phyloP scores from a whole-genome alignment of 2,888 invertebrate genomes.

The Empis livida region DNA sequence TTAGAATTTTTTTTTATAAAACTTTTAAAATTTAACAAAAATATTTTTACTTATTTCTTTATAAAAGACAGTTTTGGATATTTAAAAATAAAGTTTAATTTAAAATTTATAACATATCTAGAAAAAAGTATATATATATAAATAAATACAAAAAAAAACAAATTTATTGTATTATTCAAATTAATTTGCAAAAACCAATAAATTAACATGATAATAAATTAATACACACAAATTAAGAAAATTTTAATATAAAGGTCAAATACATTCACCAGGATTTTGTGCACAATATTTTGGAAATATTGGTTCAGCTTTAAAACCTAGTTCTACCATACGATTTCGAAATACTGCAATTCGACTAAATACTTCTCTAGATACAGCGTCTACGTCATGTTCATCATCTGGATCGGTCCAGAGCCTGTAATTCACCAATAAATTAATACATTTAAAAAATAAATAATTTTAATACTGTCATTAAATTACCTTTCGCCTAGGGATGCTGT shows the following conservation, averaged over 20 bases:
- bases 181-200: no score
- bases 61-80: no score
- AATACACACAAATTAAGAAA: conserved; percentile 3
- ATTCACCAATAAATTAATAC: not conserved
- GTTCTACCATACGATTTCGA: conserved; percentile 33
- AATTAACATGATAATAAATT: no score
- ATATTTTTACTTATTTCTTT: no score
- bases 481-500: conserved; percentile 71
- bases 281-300: conserved; percentile 37
- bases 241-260: conserved; percentile 32
- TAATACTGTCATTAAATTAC: conserved; percentile 10
- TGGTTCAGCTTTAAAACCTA: conserved; percentile 35
- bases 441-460: not conserved
- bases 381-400: conserved; percentile 32
- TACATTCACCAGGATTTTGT: conserved; percentile 37
- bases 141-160: no score
- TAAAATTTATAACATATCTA: no score
- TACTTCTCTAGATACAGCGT: conserved; percentile 30
- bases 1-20: no score
- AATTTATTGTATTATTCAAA: no score
- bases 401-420: conserved; percentile 34
- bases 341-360: conserved; percentile 35
- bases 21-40: no score
- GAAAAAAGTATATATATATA: no score
- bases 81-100: no score